Percentiles rank a stretch among this genome's conserved stretches.
Conservation (phyloP, 92 coral and sea anemone species). For the Nematostella vectensis region DNA sequence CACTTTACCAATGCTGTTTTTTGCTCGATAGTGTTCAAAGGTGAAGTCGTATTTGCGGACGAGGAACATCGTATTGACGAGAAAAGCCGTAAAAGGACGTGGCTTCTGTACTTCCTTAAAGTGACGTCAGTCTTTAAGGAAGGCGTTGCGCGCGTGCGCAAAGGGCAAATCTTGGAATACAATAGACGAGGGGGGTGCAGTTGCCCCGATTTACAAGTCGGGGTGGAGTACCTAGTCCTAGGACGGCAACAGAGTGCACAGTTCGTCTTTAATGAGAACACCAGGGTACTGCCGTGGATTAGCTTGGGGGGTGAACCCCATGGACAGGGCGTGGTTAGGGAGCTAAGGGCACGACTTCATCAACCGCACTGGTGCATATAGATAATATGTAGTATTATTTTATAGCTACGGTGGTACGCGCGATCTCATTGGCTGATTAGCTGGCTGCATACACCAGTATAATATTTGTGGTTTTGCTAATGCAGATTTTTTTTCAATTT, state of each 20-base stretch:
- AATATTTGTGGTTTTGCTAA: no score
- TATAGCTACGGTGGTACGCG: no score
- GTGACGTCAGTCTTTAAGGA: slow-evolving; percentile 46
- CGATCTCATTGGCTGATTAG: no score
- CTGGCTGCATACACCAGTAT: no score
- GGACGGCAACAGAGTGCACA: slow-evolving; percentile 55
- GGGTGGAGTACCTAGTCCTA: slow-evolving; percentile 63
- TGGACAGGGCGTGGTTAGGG: no score
- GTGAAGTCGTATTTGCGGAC: slow-evolving; percentile 50
- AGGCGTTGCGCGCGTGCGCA: slow-evolving; percentile 21
- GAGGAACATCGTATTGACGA: slow-evolving; percentile 37
- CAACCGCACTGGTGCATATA: no score
- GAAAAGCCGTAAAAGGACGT: slow-evolving; percentile 37
- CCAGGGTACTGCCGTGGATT: slow-evolving; percentile 57
- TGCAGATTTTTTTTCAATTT: no score
- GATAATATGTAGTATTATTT: no score
- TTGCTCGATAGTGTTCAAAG: slow-evolving; percentile 43
- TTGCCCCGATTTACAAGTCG: slow-evolving; percentile 52
- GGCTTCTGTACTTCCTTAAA: slow-evolving; percentile 43
- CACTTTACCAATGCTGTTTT: no score
- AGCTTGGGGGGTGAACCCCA: no score
- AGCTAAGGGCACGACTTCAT: no score
- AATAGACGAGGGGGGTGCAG: slow-evolving; percentile 57
- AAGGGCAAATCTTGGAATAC: slow-evolving; percentile 36
- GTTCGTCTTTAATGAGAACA: slow-evolving; percentile 41